Conservation (phyloP, 1,140 invertebrate species). For the Drosophila oshimai region DNA sequence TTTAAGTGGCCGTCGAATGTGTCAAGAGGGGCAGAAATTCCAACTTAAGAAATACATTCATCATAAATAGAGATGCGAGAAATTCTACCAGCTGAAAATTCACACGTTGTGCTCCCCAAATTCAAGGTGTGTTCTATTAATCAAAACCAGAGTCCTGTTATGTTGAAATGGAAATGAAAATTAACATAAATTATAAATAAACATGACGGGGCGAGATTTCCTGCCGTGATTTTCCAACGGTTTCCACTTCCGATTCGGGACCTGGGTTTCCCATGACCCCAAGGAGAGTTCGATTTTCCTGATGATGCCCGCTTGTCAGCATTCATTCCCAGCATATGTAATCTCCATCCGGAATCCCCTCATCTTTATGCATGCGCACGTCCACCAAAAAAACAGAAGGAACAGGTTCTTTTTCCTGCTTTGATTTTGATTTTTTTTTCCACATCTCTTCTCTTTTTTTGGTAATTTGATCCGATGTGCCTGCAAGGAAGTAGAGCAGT, state of each 20-base stretch:
- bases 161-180: slow-evolving; percentile 55
- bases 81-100: slow-evolving; percentile 11
- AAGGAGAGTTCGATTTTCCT: slow-evolving; percentile 25
- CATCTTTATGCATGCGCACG: slow-evolving; percentile 57
- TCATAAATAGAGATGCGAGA: slow-evolving; percentile 4
- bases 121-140: slow-evolving; percentile 73
- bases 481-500: slow-evolving; percentile 62
- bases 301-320: slow-evolving; percentile 72
- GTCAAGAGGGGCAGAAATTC: slow-evolving; percentile 20
- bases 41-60: slow-evolving; percentile 19
- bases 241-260: slow-evolving; percentile 65
- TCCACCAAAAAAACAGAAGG: slow-evolving; percentile 7
- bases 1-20: slow-evolving; percentile 66
- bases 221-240: slow-evolving; percentile 57
- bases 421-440: slow-evolving; percentile 7
- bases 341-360: slow-evolving; percentile 29
- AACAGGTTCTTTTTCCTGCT: slow-evolving; percentile 77
- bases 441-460: slow-evolving; percentile 26
- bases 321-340: slow-evolving; percentile 42
- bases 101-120: slow-evolving; percentile 14
- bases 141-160: slow-evolving; percentile 59
- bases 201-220: slow-evolving; percentile 46
- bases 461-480: slow-evolving; percentile 63
- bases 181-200: slow-evolving; percentile 77
- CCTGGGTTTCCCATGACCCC: slow-evolving; percentile 68